Conservation (phyloP, 2,888 invertebrate genomes). For the Cosmia pyralina region DNA sequence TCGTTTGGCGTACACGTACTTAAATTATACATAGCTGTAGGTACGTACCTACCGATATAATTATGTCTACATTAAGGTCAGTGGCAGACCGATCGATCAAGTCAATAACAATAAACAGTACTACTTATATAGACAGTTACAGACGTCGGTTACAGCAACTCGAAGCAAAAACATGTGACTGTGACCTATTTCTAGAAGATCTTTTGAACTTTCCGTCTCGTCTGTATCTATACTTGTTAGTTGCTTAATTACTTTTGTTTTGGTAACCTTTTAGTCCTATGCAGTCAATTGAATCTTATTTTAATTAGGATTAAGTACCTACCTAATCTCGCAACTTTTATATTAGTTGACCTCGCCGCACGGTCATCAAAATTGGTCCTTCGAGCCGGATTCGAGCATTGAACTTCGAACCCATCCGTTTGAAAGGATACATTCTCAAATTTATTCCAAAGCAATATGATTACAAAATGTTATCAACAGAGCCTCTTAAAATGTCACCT, state of each 20-base stretch:
- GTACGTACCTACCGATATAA: background rate
- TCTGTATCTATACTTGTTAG: background rate
- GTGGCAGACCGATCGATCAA: conserved; percentile 29
- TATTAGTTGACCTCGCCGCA: background rate
- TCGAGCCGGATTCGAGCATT: background rate
- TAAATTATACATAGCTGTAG: background rate
- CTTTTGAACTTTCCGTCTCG: background rate
- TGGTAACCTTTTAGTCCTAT: no score
- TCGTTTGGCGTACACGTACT: background rate
- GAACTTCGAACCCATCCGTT: background rate
- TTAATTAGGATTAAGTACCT: no score
- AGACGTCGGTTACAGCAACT: background rate
- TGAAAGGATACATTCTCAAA: background rate
- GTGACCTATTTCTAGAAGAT: background rate
- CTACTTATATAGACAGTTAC: conserved; percentile 24
- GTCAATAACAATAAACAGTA: conserved; percentile 35
- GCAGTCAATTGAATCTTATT: no score
- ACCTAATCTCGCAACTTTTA: no score
- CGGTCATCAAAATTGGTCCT: conserved; percentile 3
- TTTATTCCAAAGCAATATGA: conserved; percentile 5
- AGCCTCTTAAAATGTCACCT: conserved; percentile 19
- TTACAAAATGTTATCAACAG: conserved; percentile 19
- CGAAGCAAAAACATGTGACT: background rate
- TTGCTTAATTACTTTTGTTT: background rate
- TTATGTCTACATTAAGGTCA: conserved; percentile 37